Percentiles rank a stretch among this genome's conserved stretches.
phyloP scores from a whole-genome alignment of 2,797 vertebrate genomes.

The Stomatorhinus walkeri region DNA sequence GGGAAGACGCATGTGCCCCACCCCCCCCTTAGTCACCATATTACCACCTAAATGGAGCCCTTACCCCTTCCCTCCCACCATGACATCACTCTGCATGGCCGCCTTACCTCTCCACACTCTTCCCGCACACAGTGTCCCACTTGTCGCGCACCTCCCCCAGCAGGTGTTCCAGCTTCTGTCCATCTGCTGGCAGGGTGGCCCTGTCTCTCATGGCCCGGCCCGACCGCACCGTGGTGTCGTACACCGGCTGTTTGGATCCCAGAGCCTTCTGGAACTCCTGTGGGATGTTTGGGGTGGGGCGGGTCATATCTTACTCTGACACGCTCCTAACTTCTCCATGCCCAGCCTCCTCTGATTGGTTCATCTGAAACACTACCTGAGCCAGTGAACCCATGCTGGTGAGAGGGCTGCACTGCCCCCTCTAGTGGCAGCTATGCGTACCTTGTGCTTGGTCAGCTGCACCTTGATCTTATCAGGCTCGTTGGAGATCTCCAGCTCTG shows the following conservation, averaged over 20 bases:
- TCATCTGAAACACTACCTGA: background rate
- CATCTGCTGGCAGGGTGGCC: slow-evolving; percentile 77
- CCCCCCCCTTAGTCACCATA: background rate
- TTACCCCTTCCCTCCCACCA: background rate
- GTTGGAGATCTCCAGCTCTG: slow-evolving; percentile 94
- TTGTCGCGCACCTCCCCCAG: slow-evolving; percentile 93
- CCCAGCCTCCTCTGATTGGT: background rate
- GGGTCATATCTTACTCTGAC: background rate
- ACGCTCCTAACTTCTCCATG: background rate
- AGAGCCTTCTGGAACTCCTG: slow-evolving; percentile 96
- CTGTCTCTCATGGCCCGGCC: slow-evolving; percentile 92
- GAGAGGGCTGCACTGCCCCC: background rate
- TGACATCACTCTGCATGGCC: background rate
- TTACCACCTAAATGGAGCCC: background rate
- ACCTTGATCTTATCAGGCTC: slow-evolving; percentile 98
- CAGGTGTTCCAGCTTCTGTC: slow-evolving; percentile 85
- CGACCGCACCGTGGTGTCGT: slow-evolving; percentile 91
- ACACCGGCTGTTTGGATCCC: slow-evolving; percentile 94
- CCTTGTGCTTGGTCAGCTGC: slow-evolving; percentile 94
- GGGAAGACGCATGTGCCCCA: background rate
- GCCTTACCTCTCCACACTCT: slow-evolving; percentile 89
- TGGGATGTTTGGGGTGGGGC: background rate
- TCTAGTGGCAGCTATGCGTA: slow-evolving; percentile 32
- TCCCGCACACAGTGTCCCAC: slow-evolving; percentile 97
- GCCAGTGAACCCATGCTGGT: background rate